Evolutionary conservation across 2,113 vertebrate species (phyloP).

Genomic region (Collichthys lucidus): DNA sequence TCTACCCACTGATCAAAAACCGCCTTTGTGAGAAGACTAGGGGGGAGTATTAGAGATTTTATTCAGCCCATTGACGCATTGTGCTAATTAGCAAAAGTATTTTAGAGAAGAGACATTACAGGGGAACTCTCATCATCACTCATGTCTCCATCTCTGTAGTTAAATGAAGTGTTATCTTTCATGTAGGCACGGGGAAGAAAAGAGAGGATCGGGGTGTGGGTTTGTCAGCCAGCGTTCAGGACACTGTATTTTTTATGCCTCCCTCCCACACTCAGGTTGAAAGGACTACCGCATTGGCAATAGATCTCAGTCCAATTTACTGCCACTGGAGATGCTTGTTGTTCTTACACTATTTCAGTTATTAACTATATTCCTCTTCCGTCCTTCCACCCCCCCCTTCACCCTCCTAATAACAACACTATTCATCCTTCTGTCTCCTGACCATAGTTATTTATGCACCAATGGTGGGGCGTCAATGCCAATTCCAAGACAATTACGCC

Average conservation of each 20-base stretch:
- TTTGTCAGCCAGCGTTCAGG: conserved; percentile 58
- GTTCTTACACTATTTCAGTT: background rate
- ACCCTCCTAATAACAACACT: conserved; percentile 28
- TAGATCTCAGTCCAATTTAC: conserved; percentile 66
- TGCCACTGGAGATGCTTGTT: conserved; percentile 60
- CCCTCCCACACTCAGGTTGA: conserved; percentile 69
- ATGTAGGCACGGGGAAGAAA: conserved; percentile 39
- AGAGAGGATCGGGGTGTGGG: conserved; percentile 30
- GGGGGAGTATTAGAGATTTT: conserved; percentile 22
- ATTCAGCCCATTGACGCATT: conserved; percentile 48
- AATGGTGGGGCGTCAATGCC: conserved; percentile 9
- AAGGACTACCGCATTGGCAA: conserved; percentile 58
- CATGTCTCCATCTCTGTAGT: conserved; percentile 47
- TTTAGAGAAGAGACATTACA: conserved; percentile 53
- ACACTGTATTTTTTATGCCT: conserved; percentile 75
- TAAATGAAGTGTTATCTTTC: conserved; percentile 74
- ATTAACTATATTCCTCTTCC: background rate
- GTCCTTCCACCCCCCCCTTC: background rate
- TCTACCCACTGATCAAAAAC: conserved; percentile 45
- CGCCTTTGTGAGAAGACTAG: conserved; percentile 19
- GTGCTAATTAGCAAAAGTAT: conserved; percentile 60
- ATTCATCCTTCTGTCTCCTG: conserved; percentile 23
- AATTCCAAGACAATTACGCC: conserved; percentile 61
- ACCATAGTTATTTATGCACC: conserved; percentile 43
- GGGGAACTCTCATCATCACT: conserved; percentile 49